Conservation (phyloP, 2,888 invertebrate species). For the Onthophagus sagittarius region DNA sequence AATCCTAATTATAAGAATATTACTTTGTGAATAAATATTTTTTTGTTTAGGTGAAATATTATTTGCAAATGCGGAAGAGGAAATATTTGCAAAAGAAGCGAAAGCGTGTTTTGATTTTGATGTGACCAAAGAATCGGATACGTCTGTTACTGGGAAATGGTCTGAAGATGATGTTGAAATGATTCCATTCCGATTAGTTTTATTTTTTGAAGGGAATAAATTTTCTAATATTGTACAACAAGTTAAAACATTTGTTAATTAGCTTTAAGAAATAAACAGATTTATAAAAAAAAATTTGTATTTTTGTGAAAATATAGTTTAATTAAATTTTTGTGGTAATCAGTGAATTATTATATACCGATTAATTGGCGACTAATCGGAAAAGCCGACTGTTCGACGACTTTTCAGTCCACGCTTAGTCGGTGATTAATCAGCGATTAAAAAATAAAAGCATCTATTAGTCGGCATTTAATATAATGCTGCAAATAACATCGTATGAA, state of each 20-base stretch:
- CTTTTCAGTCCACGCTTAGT: too few species aligned
- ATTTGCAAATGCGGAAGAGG: conserved; percentile 85
- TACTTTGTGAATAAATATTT: conserved; percentile 17
- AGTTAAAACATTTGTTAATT: conserved; percentile 48
- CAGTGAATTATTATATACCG: too few species aligned
- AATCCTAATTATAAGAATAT: neutral
- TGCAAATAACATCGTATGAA: too few species aligned
- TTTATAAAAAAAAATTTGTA: neutral
- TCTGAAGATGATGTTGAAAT: conserved; percentile 73
- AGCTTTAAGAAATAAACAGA: neutral
- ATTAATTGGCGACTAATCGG: too few species aligned
- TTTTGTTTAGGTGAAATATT: conserved; percentile 51
- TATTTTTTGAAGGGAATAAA: conserved; percentile 69
- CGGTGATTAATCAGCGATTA: too few species aligned
- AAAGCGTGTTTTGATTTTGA: conserved; percentile 70
- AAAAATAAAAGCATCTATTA: too few species aligned
- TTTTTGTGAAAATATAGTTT: too few species aligned
- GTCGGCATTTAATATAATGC: too few species aligned
- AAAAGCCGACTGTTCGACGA: too few species aligned
- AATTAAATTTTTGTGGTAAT: too few species aligned
- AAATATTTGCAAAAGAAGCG: conserved; percentile 69
- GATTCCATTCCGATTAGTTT: conserved; percentile 72
- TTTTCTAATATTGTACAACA: conserved; percentile 61
- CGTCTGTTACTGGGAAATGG: conserved; percentile 77
- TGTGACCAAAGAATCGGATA: conserved; percentile 71